Percentiles rank a stretch among this genome's conserved stretches.
Conservation (phyloP, 2,888 invertebrate species). For the Eumacrocentrus americanus region DNA sequence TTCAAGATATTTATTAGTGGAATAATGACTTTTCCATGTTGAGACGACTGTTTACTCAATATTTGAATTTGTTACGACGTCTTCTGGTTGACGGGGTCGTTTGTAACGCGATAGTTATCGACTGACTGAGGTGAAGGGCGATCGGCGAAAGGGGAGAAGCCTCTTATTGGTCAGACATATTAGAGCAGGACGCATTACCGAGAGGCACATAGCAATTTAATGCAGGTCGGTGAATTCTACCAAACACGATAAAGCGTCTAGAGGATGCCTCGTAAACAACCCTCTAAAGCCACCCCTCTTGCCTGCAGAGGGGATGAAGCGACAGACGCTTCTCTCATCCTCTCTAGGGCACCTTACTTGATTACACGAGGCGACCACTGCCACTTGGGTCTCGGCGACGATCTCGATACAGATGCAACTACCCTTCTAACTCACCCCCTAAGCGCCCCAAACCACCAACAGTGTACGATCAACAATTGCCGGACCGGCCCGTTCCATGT, state of each 20-base stretch:
- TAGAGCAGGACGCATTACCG: no score
- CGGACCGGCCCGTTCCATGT: constrained; percentile 36
- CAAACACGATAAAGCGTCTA: constrained; percentile 37
- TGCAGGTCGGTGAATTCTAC: constrained; percentile 35
- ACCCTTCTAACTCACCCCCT: background rate
- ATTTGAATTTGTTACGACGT: no score
- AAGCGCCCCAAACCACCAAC: background rate
- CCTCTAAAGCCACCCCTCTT: constrained; percentile 17
- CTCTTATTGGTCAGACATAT: no score
- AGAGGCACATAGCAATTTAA: constrained; percentile 33
- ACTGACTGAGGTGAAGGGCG: no score
- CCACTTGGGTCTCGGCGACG: constrained; percentile 20
- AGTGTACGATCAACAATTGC: constrained; percentile 32
- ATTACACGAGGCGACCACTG: constrained; percentile 32
- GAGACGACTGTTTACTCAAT: no score
- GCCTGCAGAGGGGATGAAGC: constrained; percentile 25
- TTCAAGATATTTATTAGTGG: no score
- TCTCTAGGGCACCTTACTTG: constrained; percentile 34
- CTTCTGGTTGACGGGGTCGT: no score
- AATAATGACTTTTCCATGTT: no score
- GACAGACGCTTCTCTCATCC: constrained; percentile 25
- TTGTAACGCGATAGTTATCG: no score
- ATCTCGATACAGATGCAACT: constrained; percentile 12
- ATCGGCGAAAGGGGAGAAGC: no score
- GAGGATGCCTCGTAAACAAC: constrained; percentile 35